Conservation (phyloP, 2,797 vertebrate genomes). For the Acanthopagrus latus region DNA sequence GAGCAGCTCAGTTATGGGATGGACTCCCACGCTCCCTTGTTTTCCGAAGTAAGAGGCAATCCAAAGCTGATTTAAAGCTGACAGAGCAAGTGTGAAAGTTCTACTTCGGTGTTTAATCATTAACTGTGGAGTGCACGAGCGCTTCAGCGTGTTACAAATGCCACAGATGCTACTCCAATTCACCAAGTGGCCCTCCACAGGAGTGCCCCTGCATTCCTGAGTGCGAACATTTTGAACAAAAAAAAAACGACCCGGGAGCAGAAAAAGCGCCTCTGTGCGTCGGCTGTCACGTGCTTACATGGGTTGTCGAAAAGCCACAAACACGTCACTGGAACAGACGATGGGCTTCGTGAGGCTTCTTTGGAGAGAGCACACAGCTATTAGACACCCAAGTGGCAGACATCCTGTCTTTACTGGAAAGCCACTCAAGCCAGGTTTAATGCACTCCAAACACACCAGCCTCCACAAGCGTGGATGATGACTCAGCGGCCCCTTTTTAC, state of each 20-base stretch:
- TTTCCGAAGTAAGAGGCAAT: slow-evolving; percentile 40
- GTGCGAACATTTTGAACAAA: slow-evolving; percentile 12
- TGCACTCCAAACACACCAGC: slow-evolving; percentile 58
- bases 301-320: slow-evolving; percentile 44
- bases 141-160: slow-evolving; percentile 45
- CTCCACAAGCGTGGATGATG: slow-evolving; percentile 64
- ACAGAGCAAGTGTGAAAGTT: slow-evolving; percentile 47
- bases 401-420: slow-evolving; percentile 70
- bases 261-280: slow-evolving; percentile 4
- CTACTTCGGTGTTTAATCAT: slow-evolving; percentile 49
- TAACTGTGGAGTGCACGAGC: slow-evolving; percentile 39
- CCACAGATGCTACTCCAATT: slow-evolving; percentile 36
- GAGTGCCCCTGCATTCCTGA: slow-evolving; percentile 45
- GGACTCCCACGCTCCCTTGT: slow-evolving; percentile 37
- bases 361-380: slow-evolving; percentile 36
- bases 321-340: slow-evolving; percentile 32
- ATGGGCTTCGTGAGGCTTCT: slow-evolving; percentile 30
- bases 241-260: slow-evolving; percentile 23
- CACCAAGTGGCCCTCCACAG: slow-evolving; percentile 44
- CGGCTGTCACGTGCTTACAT: slow-evolving; percentile 30
- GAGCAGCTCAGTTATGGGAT: slow-evolving; percentile 27
- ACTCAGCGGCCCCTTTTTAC: slow-evolving; percentile 76
- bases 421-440: slow-evolving; percentile 72
- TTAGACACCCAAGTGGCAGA: slow-evolving; percentile 62
- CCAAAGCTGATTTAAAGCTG: slow-evolving; percentile 41